phyloP scores from a whole-genome alignment of 2,113 vertebrate species.

The Polyodon spathula region DNA sequence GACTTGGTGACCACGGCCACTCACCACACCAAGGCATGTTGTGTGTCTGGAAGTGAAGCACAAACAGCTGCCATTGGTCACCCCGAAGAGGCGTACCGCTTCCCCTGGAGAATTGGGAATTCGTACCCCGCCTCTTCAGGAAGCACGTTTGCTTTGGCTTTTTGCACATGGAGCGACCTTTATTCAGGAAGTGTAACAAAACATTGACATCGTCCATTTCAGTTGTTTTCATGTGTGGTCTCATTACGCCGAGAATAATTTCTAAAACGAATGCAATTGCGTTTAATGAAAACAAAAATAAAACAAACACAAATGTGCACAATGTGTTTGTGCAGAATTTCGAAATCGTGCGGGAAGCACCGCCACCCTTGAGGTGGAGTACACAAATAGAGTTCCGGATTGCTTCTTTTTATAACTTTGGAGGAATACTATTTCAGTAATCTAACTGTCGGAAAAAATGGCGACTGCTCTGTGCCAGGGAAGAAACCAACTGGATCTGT shows the following conservation, averaged over 20 bases:
- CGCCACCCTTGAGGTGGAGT: conserved; percentile 1
- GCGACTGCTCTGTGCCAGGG: conserved; percentile 13
- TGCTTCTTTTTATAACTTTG: conserved; percentile 3
- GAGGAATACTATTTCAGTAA: neutral
- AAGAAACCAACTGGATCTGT: conserved; percentile 17
- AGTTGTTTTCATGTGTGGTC: conserved; percentile 3
- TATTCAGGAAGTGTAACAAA: conserved; percentile 52
- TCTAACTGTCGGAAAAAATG: conserved; percentile 8
- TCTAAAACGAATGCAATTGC: no score
- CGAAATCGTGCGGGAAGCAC: neutral
- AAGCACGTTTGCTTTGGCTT: conserved; percentile 4
- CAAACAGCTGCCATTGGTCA: no score
- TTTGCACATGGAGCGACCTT: conserved; percentile 39
- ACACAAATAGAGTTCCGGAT: conserved; percentile 16
- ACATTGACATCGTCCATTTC: conserved; percentile 30
- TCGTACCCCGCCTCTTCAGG: neutral
- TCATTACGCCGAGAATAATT: no score
- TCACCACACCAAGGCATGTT: no score
- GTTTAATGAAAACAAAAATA: no score
- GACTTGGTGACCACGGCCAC: no score
- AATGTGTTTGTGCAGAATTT: neutral
- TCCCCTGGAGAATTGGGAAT: neutral
- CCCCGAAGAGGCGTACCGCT: no score
- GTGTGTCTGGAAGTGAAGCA: no score
- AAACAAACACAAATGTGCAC: neutral